Conservation (phyloP, 2,113 vertebrate species). For the Fregata magnificens region DNA sequence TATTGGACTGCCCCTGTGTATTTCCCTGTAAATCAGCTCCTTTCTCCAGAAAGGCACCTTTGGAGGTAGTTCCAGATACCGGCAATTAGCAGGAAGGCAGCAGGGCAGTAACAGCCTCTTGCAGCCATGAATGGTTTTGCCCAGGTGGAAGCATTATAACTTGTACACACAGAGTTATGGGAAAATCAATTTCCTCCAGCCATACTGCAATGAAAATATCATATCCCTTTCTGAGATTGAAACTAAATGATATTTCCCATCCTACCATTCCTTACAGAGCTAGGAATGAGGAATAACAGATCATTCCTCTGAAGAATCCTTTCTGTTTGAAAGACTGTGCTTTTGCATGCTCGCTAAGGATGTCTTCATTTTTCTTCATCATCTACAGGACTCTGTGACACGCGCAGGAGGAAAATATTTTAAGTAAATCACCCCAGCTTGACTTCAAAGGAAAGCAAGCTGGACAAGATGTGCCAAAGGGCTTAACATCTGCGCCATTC, state of each 20-base stretch:
- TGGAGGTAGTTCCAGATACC: neutral
- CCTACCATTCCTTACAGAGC: neutral
- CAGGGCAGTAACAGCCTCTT: neutral
- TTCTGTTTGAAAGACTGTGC: neutral
- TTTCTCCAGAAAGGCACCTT: neutral
- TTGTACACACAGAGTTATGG: neutral
- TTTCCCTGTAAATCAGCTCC: neutral
- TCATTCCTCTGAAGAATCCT: neutral
- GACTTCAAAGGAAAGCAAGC: slow-evolving; percentile 33
- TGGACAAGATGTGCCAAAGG: slow-evolving; percentile 40
- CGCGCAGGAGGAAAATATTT: neutral
- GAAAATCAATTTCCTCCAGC: neutral
- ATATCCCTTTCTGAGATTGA: neutral
- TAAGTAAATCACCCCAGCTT: neutral
- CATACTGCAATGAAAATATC: neutral
- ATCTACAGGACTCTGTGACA: neutral
- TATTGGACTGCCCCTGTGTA: neutral
- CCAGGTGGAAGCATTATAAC: neutral
- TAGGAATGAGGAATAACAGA: neutral
- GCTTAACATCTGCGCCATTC: slow-evolving; percentile 12
- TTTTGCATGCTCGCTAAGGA: neutral
- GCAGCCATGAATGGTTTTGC: neutral
- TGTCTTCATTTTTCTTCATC: neutral
- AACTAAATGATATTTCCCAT: neutral
- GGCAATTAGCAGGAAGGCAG: neutral